Conservation (phyloP, 2,797 vertebrate species). For the Clarias pachynema region DNA sequence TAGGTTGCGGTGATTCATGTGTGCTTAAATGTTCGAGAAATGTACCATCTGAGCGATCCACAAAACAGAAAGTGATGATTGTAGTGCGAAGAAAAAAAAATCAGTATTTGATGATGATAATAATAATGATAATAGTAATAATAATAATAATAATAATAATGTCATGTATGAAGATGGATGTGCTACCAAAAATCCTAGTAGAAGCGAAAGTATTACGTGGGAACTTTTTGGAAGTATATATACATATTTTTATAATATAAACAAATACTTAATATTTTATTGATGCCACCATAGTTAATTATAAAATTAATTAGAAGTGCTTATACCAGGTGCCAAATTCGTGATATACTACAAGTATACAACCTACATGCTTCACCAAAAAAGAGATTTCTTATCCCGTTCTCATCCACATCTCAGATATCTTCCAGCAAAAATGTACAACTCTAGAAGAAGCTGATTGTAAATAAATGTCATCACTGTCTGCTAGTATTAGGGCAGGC, state of each 20-base stretch:
- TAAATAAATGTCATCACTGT: background rate
- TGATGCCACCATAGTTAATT: background rate
- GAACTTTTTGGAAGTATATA: background rate
- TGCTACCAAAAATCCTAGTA: background rate
- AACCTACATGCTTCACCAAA: background rate
- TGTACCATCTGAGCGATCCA: background rate
- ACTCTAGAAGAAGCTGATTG: too few species aligned
- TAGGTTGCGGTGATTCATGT: background rate
- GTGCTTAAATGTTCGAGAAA: constrained; percentile 4
- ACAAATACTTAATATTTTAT: background rate
- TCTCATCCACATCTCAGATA: background rate
- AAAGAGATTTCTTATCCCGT: background rate
- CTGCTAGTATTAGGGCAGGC: too few species aligned
- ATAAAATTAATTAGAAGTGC: background rate
- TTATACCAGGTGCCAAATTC: background rate
- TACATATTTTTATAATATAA: background rate
- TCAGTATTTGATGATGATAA: background rate
- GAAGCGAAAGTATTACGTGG: background rate
- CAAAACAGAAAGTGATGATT: background rate
- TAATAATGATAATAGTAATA: background rate
- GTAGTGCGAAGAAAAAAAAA: background rate
- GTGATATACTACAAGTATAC: background rate
- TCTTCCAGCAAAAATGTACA: background rate
- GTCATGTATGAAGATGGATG: background rate
- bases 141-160: background rate